Conservation (phyloP, 2,113 vertebrate genomes). For the Pteropus alecto region DNA sequence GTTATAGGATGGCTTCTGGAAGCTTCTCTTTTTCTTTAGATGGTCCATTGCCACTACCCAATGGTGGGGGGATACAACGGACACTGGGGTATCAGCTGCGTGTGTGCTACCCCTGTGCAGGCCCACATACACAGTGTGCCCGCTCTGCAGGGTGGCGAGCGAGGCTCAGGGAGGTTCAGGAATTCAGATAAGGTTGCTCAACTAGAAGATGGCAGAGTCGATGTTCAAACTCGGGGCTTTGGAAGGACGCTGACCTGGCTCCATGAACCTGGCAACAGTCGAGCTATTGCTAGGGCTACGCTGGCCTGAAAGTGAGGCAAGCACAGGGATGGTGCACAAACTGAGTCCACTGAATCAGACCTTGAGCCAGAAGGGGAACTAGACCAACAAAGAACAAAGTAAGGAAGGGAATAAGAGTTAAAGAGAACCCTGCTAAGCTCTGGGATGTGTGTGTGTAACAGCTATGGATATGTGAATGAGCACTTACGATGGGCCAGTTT, state of each 20-base stretch:
- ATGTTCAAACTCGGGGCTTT: neutral
- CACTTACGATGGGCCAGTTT: fast-evolving
- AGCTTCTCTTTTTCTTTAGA: neutral
- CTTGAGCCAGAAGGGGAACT: neutral
- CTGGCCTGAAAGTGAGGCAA: neutral
- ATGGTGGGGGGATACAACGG: neutral
- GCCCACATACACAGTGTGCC: neutral
- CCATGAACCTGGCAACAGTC: neutral
- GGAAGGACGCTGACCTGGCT: neutral
- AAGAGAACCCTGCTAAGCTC: no score
- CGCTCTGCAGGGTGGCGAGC: neutral
- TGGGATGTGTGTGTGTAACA: no score
- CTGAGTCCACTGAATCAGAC: neutral
- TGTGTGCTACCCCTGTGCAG: no score
- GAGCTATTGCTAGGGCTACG: neutral
- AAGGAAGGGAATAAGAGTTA: neutral
- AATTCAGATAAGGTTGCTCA: neutral
- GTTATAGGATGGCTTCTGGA: neutral
- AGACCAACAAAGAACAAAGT: neutral
- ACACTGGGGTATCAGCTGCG: neutral
- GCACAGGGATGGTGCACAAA: no score
- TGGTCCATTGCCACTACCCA: neutral
- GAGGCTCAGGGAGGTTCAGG: neutral
- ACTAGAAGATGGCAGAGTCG: no score
- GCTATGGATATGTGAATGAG: neutral